These are phyloP conservation scores for Taphrorychus bicolor DNA, from an alignment of 2,888 invertebrate species.

Conservation along the genomic window DNA sequence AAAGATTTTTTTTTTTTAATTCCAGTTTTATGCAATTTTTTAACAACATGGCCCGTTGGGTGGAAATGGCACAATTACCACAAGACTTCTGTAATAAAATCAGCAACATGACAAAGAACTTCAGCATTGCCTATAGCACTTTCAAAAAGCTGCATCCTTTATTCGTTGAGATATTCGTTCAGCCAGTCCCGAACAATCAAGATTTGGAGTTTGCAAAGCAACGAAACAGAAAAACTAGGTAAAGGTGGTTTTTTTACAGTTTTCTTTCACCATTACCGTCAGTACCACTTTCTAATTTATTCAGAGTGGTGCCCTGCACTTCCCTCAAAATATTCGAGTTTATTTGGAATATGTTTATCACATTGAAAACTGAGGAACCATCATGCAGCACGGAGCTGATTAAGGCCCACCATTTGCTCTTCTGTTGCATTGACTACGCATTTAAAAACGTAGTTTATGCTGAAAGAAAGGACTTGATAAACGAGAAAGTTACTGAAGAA, in stretches of 20 bases:
- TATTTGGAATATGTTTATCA: conserved; percentile 92
- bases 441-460: conserved; percentile 86
- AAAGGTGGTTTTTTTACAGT: conserved; percentile 47
- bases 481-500: conserved; percentile 69
- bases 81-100: conserved; percentile 84
- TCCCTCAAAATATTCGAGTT: conserved; percentile 88
- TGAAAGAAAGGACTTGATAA: conserved; percentile 84
- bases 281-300: conserved; percentile 11
- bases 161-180: conserved; percentile 84
- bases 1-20: neutral
- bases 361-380: conserved; percentile 86
- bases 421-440: conserved; percentile 90
- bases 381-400: conserved; percentile 91
- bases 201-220: conserved; percentile 63
- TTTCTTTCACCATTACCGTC: neutral
- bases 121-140: conserved; percentile 92
- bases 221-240: conserved; percentile 70
- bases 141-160: conserved; percentile 92
- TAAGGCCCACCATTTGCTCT: conserved; percentile 89
- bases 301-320: conserved; percentile 78
- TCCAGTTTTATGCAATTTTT: conserved; percentile 91
- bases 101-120: conserved; percentile 85
- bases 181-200: conserved; percentile 60
- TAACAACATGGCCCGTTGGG: conserved; percentile 93
- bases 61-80: conserved; percentile 90